phyloP scores from a whole-genome alignment of 2,797 vertebrate species.

The Centropyge bicolor region DNA sequence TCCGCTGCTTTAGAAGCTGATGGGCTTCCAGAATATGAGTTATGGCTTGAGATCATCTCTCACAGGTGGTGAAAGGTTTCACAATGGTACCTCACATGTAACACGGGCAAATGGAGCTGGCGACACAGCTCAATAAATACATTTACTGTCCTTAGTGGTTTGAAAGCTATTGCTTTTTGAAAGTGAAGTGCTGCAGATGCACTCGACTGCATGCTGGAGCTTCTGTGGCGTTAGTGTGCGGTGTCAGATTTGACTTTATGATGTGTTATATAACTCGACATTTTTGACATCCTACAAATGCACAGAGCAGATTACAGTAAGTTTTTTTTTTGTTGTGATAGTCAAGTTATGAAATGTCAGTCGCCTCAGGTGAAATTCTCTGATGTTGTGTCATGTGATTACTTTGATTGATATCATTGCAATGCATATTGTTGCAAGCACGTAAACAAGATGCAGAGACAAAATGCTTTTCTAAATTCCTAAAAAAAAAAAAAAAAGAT shows the following conservation, averaged over 20 bases:
- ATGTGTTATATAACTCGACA: slow-evolving; percentile 33
- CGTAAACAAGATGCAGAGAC: not conserved
- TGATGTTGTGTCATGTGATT: slow-evolving; percentile 14
- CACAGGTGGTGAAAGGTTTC: slow-evolving; percentile 80
- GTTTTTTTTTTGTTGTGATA: slow-evolving; percentile 17
- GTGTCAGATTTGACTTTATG: slow-evolving; percentile 52
- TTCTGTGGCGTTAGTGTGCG: slow-evolving; percentile 48
- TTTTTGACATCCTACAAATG: slow-evolving; percentile 40
- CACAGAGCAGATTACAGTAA: not conserved
- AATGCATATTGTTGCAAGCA: not conserved
- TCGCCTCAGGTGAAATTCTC: slow-evolving; percentile 34
- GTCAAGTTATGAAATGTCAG: slow-evolving; percentile 32
- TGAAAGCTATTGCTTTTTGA: slow-evolving; percentile 76
- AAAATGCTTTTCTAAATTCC: not conserved
- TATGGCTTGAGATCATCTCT: slow-evolving; percentile 83
- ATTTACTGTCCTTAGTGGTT: slow-evolving; percentile 76
- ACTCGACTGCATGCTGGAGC: slow-evolving; percentile 48
- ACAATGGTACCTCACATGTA: slow-evolving; percentile 81
- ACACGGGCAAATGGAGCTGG: slow-evolving; percentile 72
- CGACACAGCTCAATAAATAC: slow-evolving; percentile 78
- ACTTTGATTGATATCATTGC: not conserved
- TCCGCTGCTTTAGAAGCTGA: slow-evolving; percentile 82
- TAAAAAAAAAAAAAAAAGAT: not conserved
- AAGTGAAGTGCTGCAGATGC: slow-evolving; percentile 68
- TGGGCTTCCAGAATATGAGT: slow-evolving; percentile 82